These are phyloP conservation scores for Tenthredo livida DNA, from an alignment of 2,888 invertebrate genomes.

Conservation along the genomic window DNA sequence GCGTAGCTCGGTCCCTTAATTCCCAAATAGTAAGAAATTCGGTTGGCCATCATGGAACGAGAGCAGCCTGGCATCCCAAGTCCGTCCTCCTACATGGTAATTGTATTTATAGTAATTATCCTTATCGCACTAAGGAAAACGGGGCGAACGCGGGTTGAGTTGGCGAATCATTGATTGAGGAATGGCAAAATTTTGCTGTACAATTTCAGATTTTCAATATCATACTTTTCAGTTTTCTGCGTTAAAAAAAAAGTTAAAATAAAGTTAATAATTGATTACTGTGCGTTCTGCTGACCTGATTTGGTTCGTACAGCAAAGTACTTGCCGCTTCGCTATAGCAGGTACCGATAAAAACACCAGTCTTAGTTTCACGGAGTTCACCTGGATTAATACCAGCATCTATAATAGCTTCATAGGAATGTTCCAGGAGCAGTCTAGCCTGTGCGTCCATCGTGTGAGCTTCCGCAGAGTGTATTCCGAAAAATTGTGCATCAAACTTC, in stretches of 20 bases:
- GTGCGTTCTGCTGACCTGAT: constrained; percentile 71
- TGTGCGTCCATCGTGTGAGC: constrained; percentile 77
- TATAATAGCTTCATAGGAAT: constrained; percentile 70
- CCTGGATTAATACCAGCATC: constrained; percentile 81
- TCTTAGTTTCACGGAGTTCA: constrained; percentile 84
- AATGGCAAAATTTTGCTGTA: too few relatives aligned
- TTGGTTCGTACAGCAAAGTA: constrained; percentile 85
- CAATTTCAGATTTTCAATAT: too few relatives aligned
- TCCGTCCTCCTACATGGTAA: neutral
- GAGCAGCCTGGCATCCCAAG: neutral
- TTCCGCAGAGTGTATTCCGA: constrained; percentile 86
- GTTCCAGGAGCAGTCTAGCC: constrained; percentile 70
- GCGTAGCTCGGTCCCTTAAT: constrained; percentile 86
- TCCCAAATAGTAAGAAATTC: neutral
- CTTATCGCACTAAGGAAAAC: neutral
- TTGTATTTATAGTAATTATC: neutral
- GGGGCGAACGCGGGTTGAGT: neutral
- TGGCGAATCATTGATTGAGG: neutral
- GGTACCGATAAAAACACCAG: constrained; percentile 87
- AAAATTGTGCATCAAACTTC: constrained; percentile 88
- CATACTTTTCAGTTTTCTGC: too few relatives aligned
- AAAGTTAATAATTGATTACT: neutral
- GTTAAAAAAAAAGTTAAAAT: too few relatives aligned
- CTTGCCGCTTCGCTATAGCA: constrained; percentile 87
- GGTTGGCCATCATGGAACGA: neutral